Conservation (phyloP, 2,797 vertebrate genomes). For the Megalops cyprinoides region DNA sequence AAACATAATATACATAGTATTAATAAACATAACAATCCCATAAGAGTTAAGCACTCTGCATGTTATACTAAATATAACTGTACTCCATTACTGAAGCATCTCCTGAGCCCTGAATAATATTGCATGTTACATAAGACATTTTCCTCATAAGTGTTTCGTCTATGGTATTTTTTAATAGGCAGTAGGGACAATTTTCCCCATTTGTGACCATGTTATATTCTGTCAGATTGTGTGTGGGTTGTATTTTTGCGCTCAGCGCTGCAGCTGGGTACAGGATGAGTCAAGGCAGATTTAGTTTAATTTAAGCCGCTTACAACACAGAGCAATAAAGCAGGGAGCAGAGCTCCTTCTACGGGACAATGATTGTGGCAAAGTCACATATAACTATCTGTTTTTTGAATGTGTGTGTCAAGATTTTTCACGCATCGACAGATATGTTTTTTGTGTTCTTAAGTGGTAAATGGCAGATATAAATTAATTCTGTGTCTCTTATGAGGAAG, state of each 20-base stretch:
- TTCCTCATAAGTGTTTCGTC: neutral
- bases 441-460: neutral
- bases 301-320: conserved; percentile 63
- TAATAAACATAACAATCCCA: too few relatives aligned
- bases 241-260: conserved; percentile 43
- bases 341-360: neutral
- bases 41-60: too few relatives aligned
- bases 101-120: neutral
- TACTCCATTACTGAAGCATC: neutral
- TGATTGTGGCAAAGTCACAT: neutral
- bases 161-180: neutral
- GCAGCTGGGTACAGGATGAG: conserved; percentile 64
- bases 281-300: conserved; percentile 63
- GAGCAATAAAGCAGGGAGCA: conserved; percentile 27
- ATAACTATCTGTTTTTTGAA: neutral
- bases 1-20: too few relatives aligned
- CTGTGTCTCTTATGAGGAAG: neutral
- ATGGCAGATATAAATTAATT: neutral
- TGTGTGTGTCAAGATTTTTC: neutral
- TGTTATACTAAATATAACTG: neutral
- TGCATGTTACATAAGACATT: neutral
- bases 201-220: conserved; percentile 22
- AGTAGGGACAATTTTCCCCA: neutral
- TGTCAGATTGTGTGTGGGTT: conserved; percentile 44
- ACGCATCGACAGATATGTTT: neutral